Conservation (phyloP, 2,113 vertebrate genomes). For the Pristiophorus japonicus region DNA sequence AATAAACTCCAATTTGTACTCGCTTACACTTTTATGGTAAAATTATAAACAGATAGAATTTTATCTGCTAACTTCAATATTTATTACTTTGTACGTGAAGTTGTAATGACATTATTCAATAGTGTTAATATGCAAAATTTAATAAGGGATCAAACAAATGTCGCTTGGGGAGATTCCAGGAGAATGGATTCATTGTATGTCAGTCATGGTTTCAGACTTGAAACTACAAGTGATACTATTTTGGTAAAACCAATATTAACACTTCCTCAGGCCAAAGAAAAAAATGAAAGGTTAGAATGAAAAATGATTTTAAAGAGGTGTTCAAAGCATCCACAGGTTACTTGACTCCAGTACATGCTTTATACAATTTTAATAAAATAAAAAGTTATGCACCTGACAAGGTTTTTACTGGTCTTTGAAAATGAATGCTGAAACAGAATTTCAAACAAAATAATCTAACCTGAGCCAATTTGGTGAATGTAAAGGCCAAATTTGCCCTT, state of each 20-base stretch:
- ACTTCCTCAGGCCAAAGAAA: background rate
- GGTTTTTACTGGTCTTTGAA: background rate
- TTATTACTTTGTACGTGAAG: background rate
- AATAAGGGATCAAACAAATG: background rate
- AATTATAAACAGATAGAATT: background rate
- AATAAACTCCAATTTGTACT: background rate
- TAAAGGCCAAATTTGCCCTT: background rate
- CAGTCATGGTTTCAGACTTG: background rate
- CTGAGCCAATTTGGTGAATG: background rate
- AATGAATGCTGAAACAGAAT: background rate
- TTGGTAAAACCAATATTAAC: background rate
- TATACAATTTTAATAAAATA: background rate
- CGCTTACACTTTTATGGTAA: background rate
- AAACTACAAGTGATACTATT: background rate
- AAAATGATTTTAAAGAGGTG: background rate
- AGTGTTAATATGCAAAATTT: background rate
- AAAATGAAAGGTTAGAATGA: background rate
- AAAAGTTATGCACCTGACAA: background rate
- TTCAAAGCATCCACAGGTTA: background rate
- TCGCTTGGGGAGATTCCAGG: too few species aligned
- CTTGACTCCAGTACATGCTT: background rate
- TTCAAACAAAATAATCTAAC: constrained; percentile 9
- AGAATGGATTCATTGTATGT: background rate
- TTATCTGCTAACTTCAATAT: background rate
- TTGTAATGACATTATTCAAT: background rate